Evolutionary conservation across 2,888 invertebrate species (phyloP), one percentile per base, ranked within the genome.

Genomic region (Prionchulus punctatus): DNA sequence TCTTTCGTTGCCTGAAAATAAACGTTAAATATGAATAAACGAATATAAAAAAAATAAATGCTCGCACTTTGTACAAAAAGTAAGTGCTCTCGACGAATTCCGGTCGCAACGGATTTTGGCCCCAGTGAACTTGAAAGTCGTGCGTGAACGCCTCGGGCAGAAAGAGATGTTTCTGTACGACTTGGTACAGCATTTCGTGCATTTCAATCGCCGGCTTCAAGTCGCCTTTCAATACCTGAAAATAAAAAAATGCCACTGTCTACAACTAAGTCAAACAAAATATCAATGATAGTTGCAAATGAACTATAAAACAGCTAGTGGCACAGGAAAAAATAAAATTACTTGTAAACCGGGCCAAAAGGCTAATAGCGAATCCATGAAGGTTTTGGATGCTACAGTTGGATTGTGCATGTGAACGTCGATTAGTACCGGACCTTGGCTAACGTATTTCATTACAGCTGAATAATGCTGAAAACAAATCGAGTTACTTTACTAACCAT

Each of bases 321-420:
- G n/a, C n/a, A n/a, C n/a, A n/a, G n/a, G n/a, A n/a, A n/a, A n/a
- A 31, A 52, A 52, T 3, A 31, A 4, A 50, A 23, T 26, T 62
- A 87, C 87, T 77, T 94, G 92, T 21, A 98, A 76, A 0, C 94
- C 96, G 0, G 96, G 96, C 94, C 96, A 98, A 73, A 98, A 98
- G 2, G 96, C 96, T 49, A 92, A 76, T 58, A 98, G 75, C 0
- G 96, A 85, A 74, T 98, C 96, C 92, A 98, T 94, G 71, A 89
- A 96, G 74, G 91, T 88, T 57, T 88, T 81, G 0, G 92, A 86
- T 70, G 88, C 89, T 1, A 90, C 84, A 67, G 88, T 86, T 0
- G 96, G 96, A 64, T 89, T 79, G 72, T 92, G 91, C 91, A 91
- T 92, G 66, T 79, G 78, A 15, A 98, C 96, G 69, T 96, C 94